Conservation (phyloP, 1,140 invertebrate genomes). For the Metopolophium dirhodum region DNA sequence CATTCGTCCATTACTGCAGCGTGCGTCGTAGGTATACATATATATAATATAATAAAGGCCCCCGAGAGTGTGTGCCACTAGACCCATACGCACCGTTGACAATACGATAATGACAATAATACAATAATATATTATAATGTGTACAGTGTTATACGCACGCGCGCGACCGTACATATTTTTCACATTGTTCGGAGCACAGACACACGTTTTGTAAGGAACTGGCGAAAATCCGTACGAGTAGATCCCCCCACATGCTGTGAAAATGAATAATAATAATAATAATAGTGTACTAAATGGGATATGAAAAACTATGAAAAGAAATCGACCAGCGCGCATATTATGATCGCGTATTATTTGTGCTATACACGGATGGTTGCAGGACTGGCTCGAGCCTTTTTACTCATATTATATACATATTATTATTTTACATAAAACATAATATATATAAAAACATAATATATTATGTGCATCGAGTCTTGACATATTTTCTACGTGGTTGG, state of each 20-base stretch:
- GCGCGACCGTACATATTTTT: not conserved
- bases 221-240: not conserved
- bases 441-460: not conserved
- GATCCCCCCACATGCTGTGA: not conserved
- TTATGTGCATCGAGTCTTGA: not conserved
- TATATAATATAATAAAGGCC: not conserved
- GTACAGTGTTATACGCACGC: not conserved
- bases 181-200: not conserved
- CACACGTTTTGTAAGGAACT: not conserved
- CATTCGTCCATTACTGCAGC: not conserved
- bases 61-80: not conserved
- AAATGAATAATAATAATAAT: conserved; percentile 29
- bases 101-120: conserved; percentile 3
- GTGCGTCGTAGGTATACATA: not conserved
- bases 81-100: not conserved
- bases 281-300: not conserved
- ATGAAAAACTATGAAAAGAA: conserved; percentile 34
- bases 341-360: not conserved
- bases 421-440: not conserved
- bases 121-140: not conserved
- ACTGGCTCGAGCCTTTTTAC: not conserved
- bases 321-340: not conserved
- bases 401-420: not conserved
- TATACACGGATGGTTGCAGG: not conserved
- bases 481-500: conserved; percentile 17